Evolutionary conservation across 2,888 invertebrate genomes (phyloP).

Genomic region (Neoitamus cyanurus): DNA sequence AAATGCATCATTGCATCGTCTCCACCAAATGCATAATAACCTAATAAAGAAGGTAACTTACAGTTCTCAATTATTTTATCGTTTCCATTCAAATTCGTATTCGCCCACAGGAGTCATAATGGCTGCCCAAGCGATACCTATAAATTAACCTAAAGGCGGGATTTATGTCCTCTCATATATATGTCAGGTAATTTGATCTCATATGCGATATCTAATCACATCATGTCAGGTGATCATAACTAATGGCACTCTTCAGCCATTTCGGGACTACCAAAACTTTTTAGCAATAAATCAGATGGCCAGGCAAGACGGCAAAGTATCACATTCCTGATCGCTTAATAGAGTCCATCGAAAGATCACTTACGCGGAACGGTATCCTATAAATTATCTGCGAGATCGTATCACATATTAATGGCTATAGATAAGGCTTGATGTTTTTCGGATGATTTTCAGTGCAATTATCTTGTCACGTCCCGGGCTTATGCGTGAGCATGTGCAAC

Average conservation of each 20-base stretch:
- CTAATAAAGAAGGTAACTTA: constrained; percentile 1
- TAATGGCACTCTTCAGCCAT: constrained; percentile 26
- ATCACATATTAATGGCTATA: constrained; percentile 41
- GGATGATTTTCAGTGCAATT: constrained; percentile 2
- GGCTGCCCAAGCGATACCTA: background rate
- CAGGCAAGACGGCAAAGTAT: background rate
- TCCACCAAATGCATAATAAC: background rate
- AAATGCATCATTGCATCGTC: background rate
- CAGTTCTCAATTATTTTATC: constrained; percentile 41
- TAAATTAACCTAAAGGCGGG: constrained; percentile 37
- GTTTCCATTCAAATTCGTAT: constrained; percentile 30
- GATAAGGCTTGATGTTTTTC: constrained; percentile 16
- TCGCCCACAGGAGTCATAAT: constrained; percentile 42
- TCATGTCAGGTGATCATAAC: constrained; percentile 41
- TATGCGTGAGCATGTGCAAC: background rate
- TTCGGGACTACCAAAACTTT: constrained; percentile 43
- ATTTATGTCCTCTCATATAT: constrained; percentile 34
- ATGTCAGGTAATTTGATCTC: constrained; percentile 43
- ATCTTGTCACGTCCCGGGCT: background rate
- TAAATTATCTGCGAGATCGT: constrained; percentile 32
- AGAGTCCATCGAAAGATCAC: constrained; percentile 24
- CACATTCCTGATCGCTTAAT: constrained; percentile 38
- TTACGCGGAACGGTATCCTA: constrained; percentile 3
- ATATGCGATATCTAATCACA: constrained; percentile 43
- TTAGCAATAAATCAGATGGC: constrained; percentile 40